Evolutionary conservation across 1,140 invertebrate species (phyloP), one percentile per base, ranked within the genome.

Genomic region (Asobara japonica): DNA sequence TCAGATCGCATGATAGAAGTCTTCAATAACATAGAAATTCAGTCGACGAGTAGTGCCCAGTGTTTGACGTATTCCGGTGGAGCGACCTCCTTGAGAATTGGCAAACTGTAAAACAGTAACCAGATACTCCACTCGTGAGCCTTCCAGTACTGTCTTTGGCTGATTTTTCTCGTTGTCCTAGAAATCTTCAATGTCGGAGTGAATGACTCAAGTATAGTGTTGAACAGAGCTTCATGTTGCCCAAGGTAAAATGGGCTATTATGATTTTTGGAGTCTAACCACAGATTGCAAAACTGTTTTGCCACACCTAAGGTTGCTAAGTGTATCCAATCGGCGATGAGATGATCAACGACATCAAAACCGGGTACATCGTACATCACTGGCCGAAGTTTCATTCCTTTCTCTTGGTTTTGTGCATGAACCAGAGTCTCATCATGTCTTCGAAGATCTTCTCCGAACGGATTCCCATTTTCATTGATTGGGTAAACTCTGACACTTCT

Each of bases 251-350:
- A 79, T 0, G 60, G 11, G 48, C 71, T 68, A 10, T 61, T 51
- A 62, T 56, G 22, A 69, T 77, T 69, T 36, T 0, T 1, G 7
- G 70, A 62, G 67, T 77, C 65, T 71, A 80, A 78, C 77, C 74
- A 81, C 18, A 77, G 71, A 13, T 61, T 61, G 6, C 64, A 66
- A n/a, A n/a, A n/a, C n/a, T n/a, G n/a, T n/a, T n/a, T n/a, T n/a
- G n/a, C n/a, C n/a, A n/a, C n/a, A n/a, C n/a, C n/a, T n/a, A n/a
- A n/a, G n/a, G n/a, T n/a, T n/a, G n/a, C n/a, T n/a, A n/a, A n/a
- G n/a, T n/a, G 80, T 78, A 82, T 81, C 73, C 78, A 78, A 65
- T 82, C 81, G 20, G 71, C 69, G 65, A 68, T 27, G 81, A 73
- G 38, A 20, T 51, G 72, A 8, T 38, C 0, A 48, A 80, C 72